Evolutionary conservation across 2,888 invertebrate genomes (phyloP).

Genomic region (Polylopha cassiicola): DNA sequence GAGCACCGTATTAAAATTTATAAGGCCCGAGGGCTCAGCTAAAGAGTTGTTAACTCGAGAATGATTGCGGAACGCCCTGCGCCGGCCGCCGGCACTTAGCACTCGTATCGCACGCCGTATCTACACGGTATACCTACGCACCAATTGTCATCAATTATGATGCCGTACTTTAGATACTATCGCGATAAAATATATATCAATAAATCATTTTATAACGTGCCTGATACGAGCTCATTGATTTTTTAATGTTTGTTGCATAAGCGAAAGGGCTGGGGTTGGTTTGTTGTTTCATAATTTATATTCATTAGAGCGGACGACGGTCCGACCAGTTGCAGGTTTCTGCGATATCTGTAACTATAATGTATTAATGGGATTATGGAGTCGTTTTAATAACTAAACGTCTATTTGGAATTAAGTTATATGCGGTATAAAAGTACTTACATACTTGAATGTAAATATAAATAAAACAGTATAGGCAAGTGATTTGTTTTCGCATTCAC

Average conservation of each 20-base stretch:
- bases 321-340: conserved; percentile 26
- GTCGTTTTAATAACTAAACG: too few relatives aligned
- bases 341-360: too few relatives aligned
- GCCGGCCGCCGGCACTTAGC: conserved; percentile 21
- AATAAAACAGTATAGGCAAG: too few relatives aligned
- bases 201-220: conserved; percentile 66
- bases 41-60: conserved; percentile 72
- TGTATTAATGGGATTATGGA: too few relatives aligned
- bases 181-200: conserved; percentile 71
- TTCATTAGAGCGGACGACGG: conserved; percentile 53
- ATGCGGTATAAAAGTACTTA: too few relatives aligned
- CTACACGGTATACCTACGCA: conserved; percentile 38
- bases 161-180: conserved; percentile 70
- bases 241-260: conserved; percentile 63
- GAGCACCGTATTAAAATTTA: conserved; percentile 61
- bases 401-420: too few relatives aligned
- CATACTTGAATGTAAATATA: too few relatives aligned
- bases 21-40: conserved; percentile 42
- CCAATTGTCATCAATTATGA: conserved; percentile 70
- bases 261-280: conserved; percentile 57
- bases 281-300: conserved; percentile 66
- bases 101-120: conserved; percentile 30
- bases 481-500: too few relatives aligned
- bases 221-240: conserved; percentile 69
- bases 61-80: conserved; percentile 51